Base-by-base conservation (phyloP, 2,113 vertebrate genomes). In the Synchiropus splendidus region DNA sequence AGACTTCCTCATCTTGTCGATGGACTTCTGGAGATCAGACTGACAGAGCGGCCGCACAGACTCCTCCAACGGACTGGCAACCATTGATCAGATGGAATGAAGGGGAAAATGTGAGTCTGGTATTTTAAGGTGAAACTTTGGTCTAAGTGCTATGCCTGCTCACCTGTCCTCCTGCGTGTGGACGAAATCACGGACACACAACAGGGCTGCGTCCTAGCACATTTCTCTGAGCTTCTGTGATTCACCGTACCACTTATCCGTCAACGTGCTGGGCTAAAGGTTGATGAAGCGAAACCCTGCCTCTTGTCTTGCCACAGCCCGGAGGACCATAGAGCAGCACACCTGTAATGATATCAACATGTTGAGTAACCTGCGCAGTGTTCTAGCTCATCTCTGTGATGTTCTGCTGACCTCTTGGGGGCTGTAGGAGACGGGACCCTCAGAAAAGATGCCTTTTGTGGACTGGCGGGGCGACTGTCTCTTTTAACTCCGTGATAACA, bases 211-310 rank as follows among this genome's bases (percentile, higher is more conserved):
- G 1, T 97, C 92, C 12, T 92, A 83, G 62, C 94, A 98, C 91
- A 89, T 93, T 64, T 97, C 94, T 63, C 90, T 89, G 42, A 99
- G 79, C 44, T 99, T 99, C 77, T 99, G 95, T 5, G 94, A 98
- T 55, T 99, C 95, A 31, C 95, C 95, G 4, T 99, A 99, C 95
- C 95, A 99, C 34, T 99, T 99, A 74, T 99, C 95, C 0, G 93
- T 98, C 80, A 98, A 69, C 0, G 92, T 98, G 32, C 94, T 98
- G 6, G 93, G 94, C 79, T 99, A 92, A 48, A 99, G 87, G 62
- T 97, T 99, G 67, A 99, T 97, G 56, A 99, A 99, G 27, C 95
- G 88, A 53, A 95, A 98, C 1, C 91, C 92, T 0, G 94, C 91
- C 81, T 97, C 94, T 64, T 92, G 95, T 99, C 57, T 99, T 98